Evolutionary conservation across 1,140 invertebrate genomes (phyloP).

Genomic region (Ridgeia piscesae): DNA sequence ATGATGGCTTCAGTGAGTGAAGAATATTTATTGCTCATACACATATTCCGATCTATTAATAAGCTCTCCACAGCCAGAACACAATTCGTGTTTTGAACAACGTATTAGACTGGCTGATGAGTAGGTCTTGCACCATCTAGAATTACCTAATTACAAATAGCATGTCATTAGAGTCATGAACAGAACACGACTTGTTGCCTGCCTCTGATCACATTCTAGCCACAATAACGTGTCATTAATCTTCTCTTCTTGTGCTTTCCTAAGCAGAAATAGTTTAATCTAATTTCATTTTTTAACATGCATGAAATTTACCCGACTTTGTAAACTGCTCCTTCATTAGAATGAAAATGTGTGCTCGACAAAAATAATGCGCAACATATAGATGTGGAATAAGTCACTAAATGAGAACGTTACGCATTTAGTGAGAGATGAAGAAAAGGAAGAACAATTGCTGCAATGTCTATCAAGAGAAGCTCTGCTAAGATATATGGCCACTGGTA

Average conservation of each 20-base stretch:
- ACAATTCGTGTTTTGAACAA: constrained; percentile 1
- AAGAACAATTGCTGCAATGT: background rate
- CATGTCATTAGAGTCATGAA: background rate
- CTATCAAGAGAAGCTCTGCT: background rate
- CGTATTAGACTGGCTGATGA: background rate
- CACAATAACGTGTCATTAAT: too few relatives aligned
- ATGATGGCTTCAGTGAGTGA: background rate
- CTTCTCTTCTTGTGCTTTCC: too few relatives aligned
- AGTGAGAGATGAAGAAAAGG: background rate
- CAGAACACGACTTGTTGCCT: background rate
- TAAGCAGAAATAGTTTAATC: too few relatives aligned
- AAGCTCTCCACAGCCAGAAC: background rate
- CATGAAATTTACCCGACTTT: background rate
- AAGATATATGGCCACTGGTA: background rate
- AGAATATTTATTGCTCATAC: background rate
- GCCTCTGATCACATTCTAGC: background rate
- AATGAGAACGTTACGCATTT: background rate
- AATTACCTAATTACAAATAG: constrained; percentile 6
- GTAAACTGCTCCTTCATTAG: background rate
- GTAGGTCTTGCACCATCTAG: background rate
- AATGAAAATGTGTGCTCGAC: background rate
- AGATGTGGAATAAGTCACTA: too few relatives aligned
- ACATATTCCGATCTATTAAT: background rate
- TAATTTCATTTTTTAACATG: too few relatives aligned
- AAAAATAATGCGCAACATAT: background rate